Percentiles rank a stretch among this genome's conserved stretches.
These are phyloP conservation scores for Aleadryas rufinucha DNA, from an alignment of 2,113 vertebrate species.

Conservation along the genomic window DNA sequence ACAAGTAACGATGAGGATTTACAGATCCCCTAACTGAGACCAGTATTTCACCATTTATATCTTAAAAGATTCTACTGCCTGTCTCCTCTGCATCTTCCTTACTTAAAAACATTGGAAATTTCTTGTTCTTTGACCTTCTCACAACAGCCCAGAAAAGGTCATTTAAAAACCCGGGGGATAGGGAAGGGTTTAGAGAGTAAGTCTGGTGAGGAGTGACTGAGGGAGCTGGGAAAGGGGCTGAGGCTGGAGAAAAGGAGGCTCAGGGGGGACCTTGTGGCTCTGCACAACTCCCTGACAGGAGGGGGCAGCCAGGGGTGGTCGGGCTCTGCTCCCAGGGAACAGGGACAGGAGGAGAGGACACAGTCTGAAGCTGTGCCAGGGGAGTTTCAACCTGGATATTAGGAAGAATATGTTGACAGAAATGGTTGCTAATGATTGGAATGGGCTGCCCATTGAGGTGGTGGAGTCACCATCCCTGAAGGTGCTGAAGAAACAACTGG, in stretches of 20 bases:
- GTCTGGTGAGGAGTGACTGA: accelerated
- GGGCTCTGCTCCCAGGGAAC: accelerated
- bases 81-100: background rate
- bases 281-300: background rate
- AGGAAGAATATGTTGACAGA: background rate
- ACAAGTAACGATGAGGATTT: background rate
- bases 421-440: background rate
- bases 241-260: background rate
- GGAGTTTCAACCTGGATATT: accelerated
- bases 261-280: background rate
- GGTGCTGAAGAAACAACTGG: background rate
- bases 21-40: background rate
- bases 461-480: background rate
- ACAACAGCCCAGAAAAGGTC: background rate
- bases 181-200: background rate
- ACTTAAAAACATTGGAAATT: background rate
- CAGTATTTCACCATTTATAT: background rate
- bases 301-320: accelerated
- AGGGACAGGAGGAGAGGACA: background rate
- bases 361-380: accelerated
- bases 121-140: background rate
- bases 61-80: background rate
- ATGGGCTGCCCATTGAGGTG: background rate
- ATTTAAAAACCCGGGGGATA: background rate
- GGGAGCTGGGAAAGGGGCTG: background rate